A percentile compares a stretch with the other conserved stretches of the same genome.
phyloP scores from a whole-genome alignment of 2,797 vertebrate species.

The Tokudaia tokunoshimensis region DNA sequence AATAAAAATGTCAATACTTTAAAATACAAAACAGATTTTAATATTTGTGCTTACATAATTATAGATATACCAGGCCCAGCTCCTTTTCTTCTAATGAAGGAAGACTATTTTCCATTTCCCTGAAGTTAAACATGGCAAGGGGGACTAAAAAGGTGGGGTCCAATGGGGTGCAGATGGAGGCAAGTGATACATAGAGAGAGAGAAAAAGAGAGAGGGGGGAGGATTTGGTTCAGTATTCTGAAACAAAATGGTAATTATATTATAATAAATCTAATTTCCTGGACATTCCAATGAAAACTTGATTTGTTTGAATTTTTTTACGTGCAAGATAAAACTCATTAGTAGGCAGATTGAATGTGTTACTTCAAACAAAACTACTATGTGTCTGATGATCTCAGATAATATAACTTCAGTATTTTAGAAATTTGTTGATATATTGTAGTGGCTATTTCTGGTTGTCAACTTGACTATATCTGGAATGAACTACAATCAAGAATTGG shows the following conservation, averaged over 20 bases:
- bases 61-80: neutral
- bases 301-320: neutral
- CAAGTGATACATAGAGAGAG: too few species aligned
- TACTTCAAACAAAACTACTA: neutral
- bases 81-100: too few species aligned
- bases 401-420: neutral
- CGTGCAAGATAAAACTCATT: neutral
- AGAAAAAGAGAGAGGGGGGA: too few species aligned
- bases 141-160: too few species aligned
- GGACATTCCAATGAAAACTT: neutral
- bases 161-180: too few species aligned
- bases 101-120: too few species aligned
- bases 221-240: neutral
- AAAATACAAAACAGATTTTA: constrained; percentile 20
- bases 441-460: too few species aligned
- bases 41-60: neutral
- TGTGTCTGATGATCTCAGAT: constrained; percentile 1
- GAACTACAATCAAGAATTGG: too few species aligned
- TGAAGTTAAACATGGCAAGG: too few species aligned
- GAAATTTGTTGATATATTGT: neutral
- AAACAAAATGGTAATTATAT: constrained; percentile 34
- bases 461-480: too few species aligned
- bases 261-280: constrained; percentile 10
- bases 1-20: neutral
- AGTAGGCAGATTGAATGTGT: constrained; percentile 19